Percentiles rank a stretch among this genome's conserved stretches.
Evolutionary conservation across 2,113 vertebrate species (phyloP).

Genomic region (Heteronetta atricapilla): DNA sequence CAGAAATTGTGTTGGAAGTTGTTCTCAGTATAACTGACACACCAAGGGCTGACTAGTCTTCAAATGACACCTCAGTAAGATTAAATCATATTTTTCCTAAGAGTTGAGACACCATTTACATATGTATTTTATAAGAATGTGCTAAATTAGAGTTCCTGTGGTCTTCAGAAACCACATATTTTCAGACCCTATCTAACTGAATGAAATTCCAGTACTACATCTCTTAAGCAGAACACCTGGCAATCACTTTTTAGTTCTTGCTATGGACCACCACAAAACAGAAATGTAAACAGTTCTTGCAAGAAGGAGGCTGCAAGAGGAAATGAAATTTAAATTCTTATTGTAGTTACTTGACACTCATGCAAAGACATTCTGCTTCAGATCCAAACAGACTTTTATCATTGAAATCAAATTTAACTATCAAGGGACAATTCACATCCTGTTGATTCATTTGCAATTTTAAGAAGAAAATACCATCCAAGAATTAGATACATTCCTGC

Average conservation of each 20-base stretch:
- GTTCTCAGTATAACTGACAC: background rate
- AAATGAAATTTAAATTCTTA: background rate
- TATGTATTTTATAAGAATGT: background rate
- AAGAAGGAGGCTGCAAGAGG: background rate
- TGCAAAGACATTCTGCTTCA: background rate
- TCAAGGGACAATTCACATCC: background rate
- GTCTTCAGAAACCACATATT: background rate
- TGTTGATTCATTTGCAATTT: background rate
- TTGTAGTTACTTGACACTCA: background rate
- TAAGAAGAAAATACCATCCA: background rate
- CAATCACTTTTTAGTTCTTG: background rate
- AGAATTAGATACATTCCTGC: background rate
- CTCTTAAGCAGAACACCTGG: background rate
- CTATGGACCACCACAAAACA: background rate
- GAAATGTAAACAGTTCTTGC: background rate
- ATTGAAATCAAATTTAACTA: background rate
- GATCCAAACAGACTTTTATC: background rate
- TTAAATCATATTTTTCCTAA: background rate
- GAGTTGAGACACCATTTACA: background rate
- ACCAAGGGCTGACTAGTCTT: background rate
- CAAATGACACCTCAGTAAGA: background rate
- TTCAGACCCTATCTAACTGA: background rate
- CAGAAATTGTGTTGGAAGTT: background rate
- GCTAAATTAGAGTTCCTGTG: background rate
- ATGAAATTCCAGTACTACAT: background rate